These are phyloP conservation scores for Lithophane ornitopus DNA, from an alignment of 2,888 invertebrate genomes.

Conservation along the genomic window DNA sequence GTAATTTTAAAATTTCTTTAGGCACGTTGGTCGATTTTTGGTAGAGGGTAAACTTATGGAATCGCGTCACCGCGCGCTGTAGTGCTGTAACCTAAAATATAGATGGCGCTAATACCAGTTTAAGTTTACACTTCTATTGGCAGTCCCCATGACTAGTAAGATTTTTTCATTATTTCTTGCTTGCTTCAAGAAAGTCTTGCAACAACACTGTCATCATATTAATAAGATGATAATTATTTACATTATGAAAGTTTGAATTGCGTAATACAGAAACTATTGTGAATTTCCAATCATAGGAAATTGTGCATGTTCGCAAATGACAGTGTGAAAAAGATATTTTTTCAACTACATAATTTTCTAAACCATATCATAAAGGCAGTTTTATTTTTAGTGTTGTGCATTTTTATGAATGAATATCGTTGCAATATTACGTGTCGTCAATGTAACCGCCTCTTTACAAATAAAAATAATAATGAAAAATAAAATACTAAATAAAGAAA, in stretches of 20 bases:
- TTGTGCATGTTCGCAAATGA: conserved; percentile 13
- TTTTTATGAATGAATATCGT: conserved; percentile 6
- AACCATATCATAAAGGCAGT: not conserved
- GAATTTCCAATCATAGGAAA: not conserved
- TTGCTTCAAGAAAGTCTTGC: not conserved
- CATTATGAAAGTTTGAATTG: conserved; percentile 9
- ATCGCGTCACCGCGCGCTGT: too few species aligned
- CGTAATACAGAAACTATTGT: conserved; percentile 4
- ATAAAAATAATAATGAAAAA: conserved; percentile 68
- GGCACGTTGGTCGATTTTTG: too few species aligned
- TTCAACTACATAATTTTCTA: not conserved
- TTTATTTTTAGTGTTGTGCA: conserved; percentile 20
- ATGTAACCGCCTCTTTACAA: conserved; percentile 72
- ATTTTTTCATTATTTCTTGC: not conserved
- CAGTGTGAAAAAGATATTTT: conserved; percentile 1
- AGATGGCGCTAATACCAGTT: too few species aligned
- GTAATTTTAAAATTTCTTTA: not conserved
- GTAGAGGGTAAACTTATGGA: too few species aligned
- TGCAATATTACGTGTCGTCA: conserved; percentile 52
- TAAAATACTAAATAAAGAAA: conserved; percentile 59
- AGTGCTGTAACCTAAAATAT: too few species aligned
- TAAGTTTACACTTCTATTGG: too few species aligned
- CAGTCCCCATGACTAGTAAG: too few species aligned
- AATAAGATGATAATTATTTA: conserved; percentile 13
- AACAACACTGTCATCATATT: conserved; percentile 18